Evolutionary conservation across 35 echinoderm and acorn worm species (phyloP), one percentile per base, ranked within the genome.

Genomic region (Apostichopus californicus): DNA sequence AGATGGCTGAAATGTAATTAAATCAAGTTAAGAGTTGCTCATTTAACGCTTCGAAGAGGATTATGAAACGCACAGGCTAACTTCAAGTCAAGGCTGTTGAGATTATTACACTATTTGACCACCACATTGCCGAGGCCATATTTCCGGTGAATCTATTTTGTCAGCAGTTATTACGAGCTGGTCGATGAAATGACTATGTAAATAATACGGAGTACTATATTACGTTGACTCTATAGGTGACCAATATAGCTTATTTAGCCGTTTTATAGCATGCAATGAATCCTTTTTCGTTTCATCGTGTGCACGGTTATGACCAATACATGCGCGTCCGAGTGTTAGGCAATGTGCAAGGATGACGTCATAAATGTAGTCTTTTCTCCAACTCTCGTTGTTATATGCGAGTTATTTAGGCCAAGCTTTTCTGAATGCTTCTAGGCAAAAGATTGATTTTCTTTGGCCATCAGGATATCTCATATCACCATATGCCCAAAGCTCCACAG

Each of bases 1-100:
- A 68, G 64, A 68, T 68, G 64, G 64, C 64, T 18, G 71, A 14
- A 20, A 18, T 20, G 71, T 22, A 75, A 75, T n/a, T 75, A 75
- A 75, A 18, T 75, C 6, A 68, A 68, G 18, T 68, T 68, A 68
- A 68, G 64, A 18, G 64, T 18, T 14, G 11, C 64, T 18, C 71
- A 75, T 75, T 75, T 75, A 18, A 75, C 71, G 71, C 71, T 75
- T 75, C 71, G 71, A 75, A 75, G 71, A 75, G 71, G 71, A 21
- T 75, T 22, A 75, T 75, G 15, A 75, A 75, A 75, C 71, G 7
- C 71, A 75, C 71, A 75, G 21, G 21, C 15, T 75, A 75, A 75
- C 71, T 18, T 22, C 71, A 20, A n/a, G 71, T 75, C 71, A 18
- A 22, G 11, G 71, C 17, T 75, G 20, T 75, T 75, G 15, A 18